These are phyloP conservation scores for Dicycla oo DNA, from an alignment of 2,888 invertebrate genomes.

Conservation along the genomic window DNA sequence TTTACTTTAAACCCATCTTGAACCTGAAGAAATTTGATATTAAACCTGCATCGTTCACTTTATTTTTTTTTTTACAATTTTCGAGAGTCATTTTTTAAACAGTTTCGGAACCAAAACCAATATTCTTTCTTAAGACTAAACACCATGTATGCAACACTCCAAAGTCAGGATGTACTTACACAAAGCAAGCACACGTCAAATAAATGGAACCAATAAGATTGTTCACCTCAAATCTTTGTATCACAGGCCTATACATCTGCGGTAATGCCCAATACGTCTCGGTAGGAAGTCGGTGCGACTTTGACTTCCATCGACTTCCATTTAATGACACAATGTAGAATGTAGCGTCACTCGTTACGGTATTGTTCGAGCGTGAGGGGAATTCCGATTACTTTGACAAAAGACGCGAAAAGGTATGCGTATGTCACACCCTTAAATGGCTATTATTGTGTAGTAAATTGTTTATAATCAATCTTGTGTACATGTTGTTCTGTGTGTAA, in stretches of 20 bases:
- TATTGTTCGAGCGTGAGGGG: constrained; percentile 59
- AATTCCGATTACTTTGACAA: constrained; percentile 65
- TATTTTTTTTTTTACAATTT: background rate
- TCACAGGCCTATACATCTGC: constrained; percentile 56
- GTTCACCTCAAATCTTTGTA: constrained; percentile 63
- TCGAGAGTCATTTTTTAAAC: background rate
- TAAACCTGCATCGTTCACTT: background rate
- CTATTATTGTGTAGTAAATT: constrained; percentile 22
- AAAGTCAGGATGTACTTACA: constrained; percentile 12
- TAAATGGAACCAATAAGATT: constrained; percentile 57
- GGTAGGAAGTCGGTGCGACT: constrained; percentile 44
- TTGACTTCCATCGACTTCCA: constrained; percentile 56
- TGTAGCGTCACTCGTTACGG: constrained; percentile 56
- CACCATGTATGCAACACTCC: background rate
- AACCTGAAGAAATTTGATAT: too few species aligned
- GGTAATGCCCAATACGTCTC: constrained; percentile 60
- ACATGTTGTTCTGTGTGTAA: background rate
- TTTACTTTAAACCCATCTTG: too few species aligned
- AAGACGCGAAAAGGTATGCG: constrained; percentile 42
- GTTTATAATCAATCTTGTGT: constrained; percentile 15
- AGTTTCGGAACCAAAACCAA: background rate
- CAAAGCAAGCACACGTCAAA: constrained; percentile 41
- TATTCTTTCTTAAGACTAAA: background rate
- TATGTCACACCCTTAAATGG: constrained; percentile 22
- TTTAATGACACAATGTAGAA: constrained; percentile 56